These are phyloP conservation scores for Hirtodrosophila confusa DNA, from an alignment of 2,888 invertebrate species.

Conservation along the genomic window DNA sequence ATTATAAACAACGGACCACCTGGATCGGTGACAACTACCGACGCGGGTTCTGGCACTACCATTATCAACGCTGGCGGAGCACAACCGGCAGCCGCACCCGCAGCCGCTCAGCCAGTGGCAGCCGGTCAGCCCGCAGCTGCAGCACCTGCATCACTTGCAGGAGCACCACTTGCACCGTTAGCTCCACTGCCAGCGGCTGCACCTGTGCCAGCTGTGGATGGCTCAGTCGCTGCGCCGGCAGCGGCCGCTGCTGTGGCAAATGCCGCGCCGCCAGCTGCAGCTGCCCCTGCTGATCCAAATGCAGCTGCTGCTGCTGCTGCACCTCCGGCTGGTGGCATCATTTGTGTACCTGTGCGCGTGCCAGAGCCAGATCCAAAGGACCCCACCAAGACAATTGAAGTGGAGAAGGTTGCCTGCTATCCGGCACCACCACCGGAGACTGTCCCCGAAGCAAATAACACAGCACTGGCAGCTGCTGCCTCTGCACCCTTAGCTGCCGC, in stretches of 20 bases:
- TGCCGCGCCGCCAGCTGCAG: conserved; percentile 15
- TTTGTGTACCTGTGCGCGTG: conserved; percentile 81
- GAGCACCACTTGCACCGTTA: conserved; percentile 10
- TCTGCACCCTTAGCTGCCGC: conserved; percentile 10
- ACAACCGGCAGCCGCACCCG: conserved; percentile 28
- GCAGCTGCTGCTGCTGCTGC: conserved; percentile 10
- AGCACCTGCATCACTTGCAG: not conserved
- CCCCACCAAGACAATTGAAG: conserved; percentile 80
- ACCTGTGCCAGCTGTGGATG: conserved; percentile 13
- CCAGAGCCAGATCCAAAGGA: conserved; percentile 82
- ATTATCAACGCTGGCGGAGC: conserved; percentile 68
- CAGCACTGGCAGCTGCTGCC: conserved; percentile 19
- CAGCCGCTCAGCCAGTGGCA: conserved; percentile 19
- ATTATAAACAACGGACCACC: conserved; percentile 84
- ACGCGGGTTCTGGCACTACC: conserved; percentile 75
- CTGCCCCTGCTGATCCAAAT: conserved; percentile 1
- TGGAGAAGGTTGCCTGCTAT: conserved; percentile 82
- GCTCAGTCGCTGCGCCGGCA: conserved; percentile 17
- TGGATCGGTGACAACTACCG: conserved; percentile 78
- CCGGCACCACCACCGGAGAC: conserved; percentile 78
- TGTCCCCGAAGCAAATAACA: conserved; percentile 30
- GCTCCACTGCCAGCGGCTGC: conserved; percentile 44
- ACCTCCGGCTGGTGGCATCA: conserved; percentile 73
- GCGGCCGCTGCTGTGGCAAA: conserved; percentile 6
- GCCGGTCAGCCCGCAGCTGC: conserved; percentile 4